Evolutionary conservation across 1,140 invertebrate genomes (phyloP), one percentile per base, ranked within the genome.

Genomic region (Heliconius hermathena): DNA sequence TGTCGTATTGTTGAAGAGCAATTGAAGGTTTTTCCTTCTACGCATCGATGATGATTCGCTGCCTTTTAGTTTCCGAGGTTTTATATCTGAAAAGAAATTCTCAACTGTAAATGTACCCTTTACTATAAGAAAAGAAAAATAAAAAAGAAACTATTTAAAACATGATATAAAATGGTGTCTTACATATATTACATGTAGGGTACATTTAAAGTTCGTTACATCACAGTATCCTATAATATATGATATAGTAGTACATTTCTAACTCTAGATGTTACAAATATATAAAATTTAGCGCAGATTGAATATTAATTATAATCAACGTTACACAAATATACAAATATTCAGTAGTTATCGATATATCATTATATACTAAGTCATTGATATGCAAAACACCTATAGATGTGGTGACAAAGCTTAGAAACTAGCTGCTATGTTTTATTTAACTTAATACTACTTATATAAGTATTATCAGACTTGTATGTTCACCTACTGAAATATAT

Each of bases 71-170:
- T 90, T 94, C 84, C 86, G 85, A 81, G 84, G 78, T 87, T 88
- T 89, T 74, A 84, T 76, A 91, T 83, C 93, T 94, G 93, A 83
- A 93, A 94, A 84, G 78, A 90, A 84, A 88, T 85, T 82, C 76
- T 79, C 76, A 77, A 93, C 91, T 91, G 82, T 92, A 93, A 94
- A 94, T 92, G 93, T 93, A 94, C 93, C 91, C 91, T 84, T 41
- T 20, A 73, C 38, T 3, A 26, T 29, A 66, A 66, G 22, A 66
- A 66, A 66, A 26, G 46, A 73, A 29, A 76, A n/a, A n/a, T n/a
- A n/a, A n/a, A 72, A 79, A 78, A 77, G n/a, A 76, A 82, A 18
- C 13, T 46, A 46, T 66, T 66, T 66, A 66, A 22, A 66, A 66
- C 60, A 13, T 29, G 22, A 36, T 60, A 71, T 20, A 75, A 77